Percentiles rank a stretch among this genome's conserved stretches.
These are phyloP conservation scores for Cistogaster globosa DNA, from an alignment of 2,888 invertebrate genomes.

Conservation along the genomic window DNA sequence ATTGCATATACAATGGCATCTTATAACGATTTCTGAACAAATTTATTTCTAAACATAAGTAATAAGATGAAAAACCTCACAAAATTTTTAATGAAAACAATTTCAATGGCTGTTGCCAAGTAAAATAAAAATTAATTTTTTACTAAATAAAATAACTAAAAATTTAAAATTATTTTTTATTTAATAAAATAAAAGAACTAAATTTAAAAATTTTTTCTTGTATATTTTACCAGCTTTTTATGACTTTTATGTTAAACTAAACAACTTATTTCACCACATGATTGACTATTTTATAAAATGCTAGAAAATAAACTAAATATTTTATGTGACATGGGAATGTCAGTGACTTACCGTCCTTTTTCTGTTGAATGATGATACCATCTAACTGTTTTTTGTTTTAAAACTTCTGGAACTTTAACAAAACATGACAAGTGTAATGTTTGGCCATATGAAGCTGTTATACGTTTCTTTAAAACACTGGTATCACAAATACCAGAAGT, in stretches of 20 bases:
- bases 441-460: slow-evolving; percentile 96
- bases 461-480: slow-evolving; percentile 93
- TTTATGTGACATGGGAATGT: slow-evolving; percentile 35
- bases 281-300: slow-evolving; percentile 1
- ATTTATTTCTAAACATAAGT: no score
- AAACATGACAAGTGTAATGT: slow-evolving; percentile 96
- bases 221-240: not conserved
- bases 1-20: no score
- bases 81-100: no score
- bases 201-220: no score
- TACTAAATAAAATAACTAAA: no score
- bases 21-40: no score
- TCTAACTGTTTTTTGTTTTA: slow-evolving; percentile 90
- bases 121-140: no score
- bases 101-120: no score
- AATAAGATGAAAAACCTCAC: no score
- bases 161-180: no score
- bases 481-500: slow-evolving; percentile 95
- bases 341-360: slow-evolving; percentile 86
- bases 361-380: slow-evolving; percentile 96
- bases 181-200: no score
- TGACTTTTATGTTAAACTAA: not conserved
- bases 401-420: slow-evolving; percentile 93
- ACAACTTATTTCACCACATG: not conserved
- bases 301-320: slow-evolving; percentile 32